Base-by-base conservation (phyloP, 2,888 invertebrate species). In the Oxyscelio sp. region DNA sequence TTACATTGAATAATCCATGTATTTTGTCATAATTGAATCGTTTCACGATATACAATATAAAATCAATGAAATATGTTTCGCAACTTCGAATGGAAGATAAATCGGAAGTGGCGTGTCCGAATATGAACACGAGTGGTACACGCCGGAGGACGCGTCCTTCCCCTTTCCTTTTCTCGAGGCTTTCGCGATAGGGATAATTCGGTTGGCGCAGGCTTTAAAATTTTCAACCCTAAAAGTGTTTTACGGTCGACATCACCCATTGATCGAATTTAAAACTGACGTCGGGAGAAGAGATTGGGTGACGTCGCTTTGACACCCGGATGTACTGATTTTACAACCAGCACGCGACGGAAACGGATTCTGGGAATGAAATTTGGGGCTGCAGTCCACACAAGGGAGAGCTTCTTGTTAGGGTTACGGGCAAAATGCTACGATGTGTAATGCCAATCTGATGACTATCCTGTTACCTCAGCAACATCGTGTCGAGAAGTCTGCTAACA, bases 241-340 rank as follows among this genome's bases (percentile, higher is more conserved):
- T 93, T 92, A 94, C 93, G 93, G 91, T 92, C 90, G 91, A 92
- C 89, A 87, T 93, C 92, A 92, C 90, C 93, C 94, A 94, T 94
- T 94, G 93, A 94, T 93, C 92, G 92, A 93, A 93, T 94, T 93
- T 92, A 92, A 94, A 94, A 94, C 88, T 91, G 90, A 93, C 91
- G 91, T 90, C 88, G 88, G 85, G 79, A 85, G 85, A 78, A 85
- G 54, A 73, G 89, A 89, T 91, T 91, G 91, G 89, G 87, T 92
- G 93, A 93, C 92, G 91, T 89, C 91, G 91, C 93, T 92, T 92
- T 93, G 93, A 94, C 94, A 93, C 91, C 94, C 94, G 94, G 94
- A 94, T 93, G 91, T 93, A 89, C 93, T 91, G 94, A 94, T 93
- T 94, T 93, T 93, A 93, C 93, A 94, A 93, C 90, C 93, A 93